Conservation (phyloP, 2,888 invertebrate genomes). For the Lydus trimaculatus region DNA sequence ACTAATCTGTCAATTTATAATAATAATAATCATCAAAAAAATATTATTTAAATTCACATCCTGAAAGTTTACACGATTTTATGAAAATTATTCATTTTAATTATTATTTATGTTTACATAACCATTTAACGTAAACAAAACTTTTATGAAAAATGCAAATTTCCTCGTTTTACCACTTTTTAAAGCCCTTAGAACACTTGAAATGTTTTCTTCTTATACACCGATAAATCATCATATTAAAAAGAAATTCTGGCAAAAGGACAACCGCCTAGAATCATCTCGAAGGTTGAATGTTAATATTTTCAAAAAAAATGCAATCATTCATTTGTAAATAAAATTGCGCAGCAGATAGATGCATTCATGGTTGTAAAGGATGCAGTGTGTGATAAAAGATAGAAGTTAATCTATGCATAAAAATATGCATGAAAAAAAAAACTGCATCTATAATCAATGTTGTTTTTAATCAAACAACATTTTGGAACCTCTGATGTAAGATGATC, state of each 20-base stretch:
- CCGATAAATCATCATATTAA: too few species aligned
- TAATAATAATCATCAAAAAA: neutral
- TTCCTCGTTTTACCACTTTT: too few species aligned
- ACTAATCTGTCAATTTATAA: neutral
- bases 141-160: too few species aligned
- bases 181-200: too few species aligned
- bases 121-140: too few species aligned
- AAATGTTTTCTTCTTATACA: too few species aligned
- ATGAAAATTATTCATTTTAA: neutral
- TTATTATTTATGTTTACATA: too few species aligned
- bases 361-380: neutral
- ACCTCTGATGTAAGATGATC: constrained; percentile 22
- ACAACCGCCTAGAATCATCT: neutral
- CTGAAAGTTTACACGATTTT: neutral
- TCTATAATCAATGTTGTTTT: neutral
- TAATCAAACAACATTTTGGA: constrained; percentile 22
- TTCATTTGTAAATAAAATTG: neutral
- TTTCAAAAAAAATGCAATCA: neutral
- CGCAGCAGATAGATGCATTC: neutral
- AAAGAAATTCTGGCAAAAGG: neutral
- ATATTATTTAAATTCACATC: neutral
- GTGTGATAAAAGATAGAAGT: too few species aligned
- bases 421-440: neutral
- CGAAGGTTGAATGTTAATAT: neutral
- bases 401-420: too few species aligned